Evolutionary conservation across 92 coral and sea anemone species (phyloP).

Genomic region (Parazoanthus atlanticus): DNA sequence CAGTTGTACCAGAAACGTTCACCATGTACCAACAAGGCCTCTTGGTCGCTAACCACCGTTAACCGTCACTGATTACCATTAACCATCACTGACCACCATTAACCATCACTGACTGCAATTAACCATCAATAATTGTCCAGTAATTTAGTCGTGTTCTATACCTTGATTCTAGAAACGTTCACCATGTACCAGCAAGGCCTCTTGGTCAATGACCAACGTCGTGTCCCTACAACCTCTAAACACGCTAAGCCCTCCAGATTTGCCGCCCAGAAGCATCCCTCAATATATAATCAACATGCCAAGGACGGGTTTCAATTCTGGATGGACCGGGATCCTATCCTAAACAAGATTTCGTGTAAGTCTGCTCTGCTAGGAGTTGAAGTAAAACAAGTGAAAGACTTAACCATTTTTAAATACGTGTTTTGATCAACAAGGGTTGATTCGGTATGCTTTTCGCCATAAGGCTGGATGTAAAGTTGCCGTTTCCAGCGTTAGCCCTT

Average conservation of each 20-base stretch:
- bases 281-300: conserved; percentile 81
- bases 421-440: too few relatives aligned
- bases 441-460: too few relatives aligned
- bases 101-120: not conserved
- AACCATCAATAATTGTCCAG: not conserved
- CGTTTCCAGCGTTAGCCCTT: too few relatives aligned
- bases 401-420: not conserved
- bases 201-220: conserved; percentile 17
- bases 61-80: too few relatives aligned
- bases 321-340: conserved; percentile 77
- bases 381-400: not conserved
- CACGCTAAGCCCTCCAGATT: conserved; percentile 22
- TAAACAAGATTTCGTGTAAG: conserved; percentile 75
- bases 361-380: not conserved
- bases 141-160: not conserved
- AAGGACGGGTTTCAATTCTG: conserved; percentile 87
- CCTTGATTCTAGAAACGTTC: conserved; percentile 53
- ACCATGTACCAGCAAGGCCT: conserved; percentile 72
- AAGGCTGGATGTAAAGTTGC: too few relatives aligned
- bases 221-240: not conserved
- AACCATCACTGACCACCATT: not conserved
- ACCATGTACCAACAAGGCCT: conserved; percentile 68
- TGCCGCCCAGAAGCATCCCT: conserved; percentile 48
- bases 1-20: conserved; percentile 47
- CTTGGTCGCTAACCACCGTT: conserved; percentile 16